These are phyloP conservation scores for Nephrotoma guestfalica DNA, from an alignment of 2,888 invertebrate species.

Conservation along the genomic window DNA sequence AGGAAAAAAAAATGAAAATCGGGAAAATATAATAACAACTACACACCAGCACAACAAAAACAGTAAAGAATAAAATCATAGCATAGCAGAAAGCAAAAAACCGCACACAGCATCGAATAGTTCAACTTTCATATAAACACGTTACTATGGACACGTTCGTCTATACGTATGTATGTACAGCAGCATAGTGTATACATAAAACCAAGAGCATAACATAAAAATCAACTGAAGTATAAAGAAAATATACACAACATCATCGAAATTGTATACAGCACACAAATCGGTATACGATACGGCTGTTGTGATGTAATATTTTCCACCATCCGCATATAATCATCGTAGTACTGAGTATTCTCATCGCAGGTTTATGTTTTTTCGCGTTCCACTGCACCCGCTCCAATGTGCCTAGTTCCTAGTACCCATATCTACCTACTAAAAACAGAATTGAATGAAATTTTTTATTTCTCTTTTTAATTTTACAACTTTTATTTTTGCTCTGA, in stretches of 20 bases:
- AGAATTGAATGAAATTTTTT: neutral
- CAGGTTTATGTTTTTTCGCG: neutral
- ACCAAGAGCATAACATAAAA: neutral
- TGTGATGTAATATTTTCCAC: neutral
- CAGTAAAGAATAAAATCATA: neutral
- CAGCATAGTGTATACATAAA: neutral
- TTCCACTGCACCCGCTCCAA: neutral
- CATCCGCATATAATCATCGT: neutral
- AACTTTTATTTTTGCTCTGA: neutral
- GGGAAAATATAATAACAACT: neutral
- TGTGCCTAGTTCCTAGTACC: neutral
- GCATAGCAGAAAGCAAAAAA: neutral
- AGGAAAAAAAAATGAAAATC: neutral
- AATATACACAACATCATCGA: neutral
- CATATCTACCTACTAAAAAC: too few species aligned
- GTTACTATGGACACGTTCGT: neutral
- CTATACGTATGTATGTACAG: neutral
- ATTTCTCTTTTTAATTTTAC: neutral
- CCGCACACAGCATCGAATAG: neutral
- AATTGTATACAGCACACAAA: neutral
- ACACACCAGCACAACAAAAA: neutral
- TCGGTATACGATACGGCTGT: neutral
- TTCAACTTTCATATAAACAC: neutral
- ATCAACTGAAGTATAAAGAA: neutral
- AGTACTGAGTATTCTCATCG: neutral